A percentile compares a stretch with the other conserved stretches of the same genome.
Conservation (phyloP, 2,797 vertebrate species). For the Lagorchestes hirsutus region DNA sequence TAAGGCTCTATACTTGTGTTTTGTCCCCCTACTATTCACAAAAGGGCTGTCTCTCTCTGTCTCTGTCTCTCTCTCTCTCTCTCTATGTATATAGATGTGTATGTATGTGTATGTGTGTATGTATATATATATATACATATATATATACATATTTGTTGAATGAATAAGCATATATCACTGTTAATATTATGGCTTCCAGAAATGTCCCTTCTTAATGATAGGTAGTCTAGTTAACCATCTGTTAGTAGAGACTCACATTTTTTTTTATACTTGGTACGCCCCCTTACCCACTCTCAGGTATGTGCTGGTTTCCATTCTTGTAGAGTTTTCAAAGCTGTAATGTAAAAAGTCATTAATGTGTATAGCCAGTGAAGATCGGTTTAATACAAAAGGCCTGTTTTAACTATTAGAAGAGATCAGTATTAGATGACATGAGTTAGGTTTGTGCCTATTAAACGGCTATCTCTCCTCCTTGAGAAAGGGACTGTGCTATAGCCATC, state of each 20-base stretch:
- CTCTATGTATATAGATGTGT: too few relatives aligned
- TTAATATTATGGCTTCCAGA: background rate
- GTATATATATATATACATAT: too few relatives aligned
- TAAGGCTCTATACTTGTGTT: background rate
- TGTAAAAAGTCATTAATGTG: background rate
- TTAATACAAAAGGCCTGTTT: slow-evolving; percentile 14
- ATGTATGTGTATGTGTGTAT: too few relatives aligned
- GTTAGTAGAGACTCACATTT: background rate
- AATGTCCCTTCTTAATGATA: background rate
- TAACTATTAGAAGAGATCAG: background rate
- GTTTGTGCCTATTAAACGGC: background rate
- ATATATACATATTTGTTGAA: background rate
- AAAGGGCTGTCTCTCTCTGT: background rate
- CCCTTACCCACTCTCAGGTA: background rate
- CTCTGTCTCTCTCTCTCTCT: too few relatives aligned
- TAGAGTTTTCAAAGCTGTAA: background rate
- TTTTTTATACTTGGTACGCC: background rate
- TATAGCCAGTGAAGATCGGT: background rate
- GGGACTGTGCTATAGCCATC: background rate
- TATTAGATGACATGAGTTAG: background rate
- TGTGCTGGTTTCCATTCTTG: background rate
- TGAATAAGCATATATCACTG: background rate
- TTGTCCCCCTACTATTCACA: background rate
- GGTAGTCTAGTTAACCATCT: background rate
- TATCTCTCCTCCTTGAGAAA: background rate